Conservation (phyloP, 2,888 invertebrate genomes). For the Carpatolechia fugitivella region DNA sequence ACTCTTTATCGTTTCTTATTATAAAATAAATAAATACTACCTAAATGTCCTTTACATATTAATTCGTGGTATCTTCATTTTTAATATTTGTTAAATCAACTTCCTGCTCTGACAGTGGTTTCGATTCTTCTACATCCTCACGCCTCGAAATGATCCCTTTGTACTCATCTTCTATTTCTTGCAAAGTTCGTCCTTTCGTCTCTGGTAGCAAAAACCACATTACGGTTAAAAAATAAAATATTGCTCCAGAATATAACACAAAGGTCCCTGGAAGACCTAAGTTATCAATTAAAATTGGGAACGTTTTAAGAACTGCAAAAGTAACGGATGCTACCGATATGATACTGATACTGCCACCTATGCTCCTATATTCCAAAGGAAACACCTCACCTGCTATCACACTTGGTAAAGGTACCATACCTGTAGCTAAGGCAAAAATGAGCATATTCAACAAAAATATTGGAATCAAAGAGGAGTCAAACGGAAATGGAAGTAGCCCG, state of each 20-base stretch:
- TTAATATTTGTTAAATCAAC: neutral
- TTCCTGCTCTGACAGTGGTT: neutral
- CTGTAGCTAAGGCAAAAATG: constrained; percentile 75
- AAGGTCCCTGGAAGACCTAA: constrained; percentile 79
- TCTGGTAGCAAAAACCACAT: constrained; percentile 81
- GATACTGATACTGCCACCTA: constrained; percentile 81
- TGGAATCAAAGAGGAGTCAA: constrained; percentile 62
- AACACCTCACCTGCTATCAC: constrained; percentile 85
- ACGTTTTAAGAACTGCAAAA: constrained; percentile 81
- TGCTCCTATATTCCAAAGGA: constrained; percentile 77
- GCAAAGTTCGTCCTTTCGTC: constrained; percentile 81
- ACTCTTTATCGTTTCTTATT: no score
- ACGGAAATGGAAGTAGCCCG: constrained; percentile 37
- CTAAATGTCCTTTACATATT: no score
- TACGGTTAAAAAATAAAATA: constrained; percentile 71
- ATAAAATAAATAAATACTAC: no score
- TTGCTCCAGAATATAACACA: constrained; percentile 71
- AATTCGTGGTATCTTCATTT: no score
- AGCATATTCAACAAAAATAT: constrained; percentile 73
- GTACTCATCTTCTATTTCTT: constrained; percentile 81
- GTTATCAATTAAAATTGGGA: constrained; percentile 68
- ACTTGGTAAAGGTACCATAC: constrained; percentile 82
- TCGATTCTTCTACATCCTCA: constrained; percentile 38
- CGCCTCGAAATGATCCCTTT: constrained; percentile 46
- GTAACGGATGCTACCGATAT: constrained; percentile 77